Evolutionary conservation across 2,797 vertebrate species (phyloP).

Genomic region (Melanogrammus aeglefinus): DNA sequence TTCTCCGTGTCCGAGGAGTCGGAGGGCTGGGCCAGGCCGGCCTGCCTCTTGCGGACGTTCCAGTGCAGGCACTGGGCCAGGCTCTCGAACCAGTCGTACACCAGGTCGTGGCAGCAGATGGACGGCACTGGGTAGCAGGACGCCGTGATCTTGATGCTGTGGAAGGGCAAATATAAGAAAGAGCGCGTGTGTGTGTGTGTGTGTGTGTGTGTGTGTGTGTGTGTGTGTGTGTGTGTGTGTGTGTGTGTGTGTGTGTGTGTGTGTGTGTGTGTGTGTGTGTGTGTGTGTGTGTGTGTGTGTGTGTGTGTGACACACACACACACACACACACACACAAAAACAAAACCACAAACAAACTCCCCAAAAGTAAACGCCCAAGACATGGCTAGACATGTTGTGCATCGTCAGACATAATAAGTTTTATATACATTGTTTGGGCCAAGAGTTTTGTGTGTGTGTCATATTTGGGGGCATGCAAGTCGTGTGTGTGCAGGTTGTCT

Average conservation of each 20-base stretch:
- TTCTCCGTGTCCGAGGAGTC: conserved; percentile 77
- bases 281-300: neutral
- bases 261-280: too few relatives aligned
- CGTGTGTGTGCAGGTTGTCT: neutral
- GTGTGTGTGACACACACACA: too few relatives aligned
- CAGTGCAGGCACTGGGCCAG: conserved; percentile 82
- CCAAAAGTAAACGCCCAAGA: neutral
- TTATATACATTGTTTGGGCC: too few relatives aligned
- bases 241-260: neutral
- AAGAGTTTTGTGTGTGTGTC: too few relatives aligned
- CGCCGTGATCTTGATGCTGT: conserved; percentile 80
- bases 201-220: neutral
- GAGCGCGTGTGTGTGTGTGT: neutral
- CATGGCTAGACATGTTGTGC: neutral
- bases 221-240: too few relatives aligned
- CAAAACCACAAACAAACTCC: too few relatives aligned
- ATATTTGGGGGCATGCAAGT: too few relatives aligned
- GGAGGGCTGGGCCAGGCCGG: conserved; percentile 64
- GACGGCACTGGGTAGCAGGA: conserved; percentile 81
- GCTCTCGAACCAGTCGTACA: conserved; percentile 84
- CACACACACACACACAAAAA: too few relatives aligned
- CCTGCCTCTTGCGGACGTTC: conserved; percentile 81
- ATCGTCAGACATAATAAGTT: neutral
- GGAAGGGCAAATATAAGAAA: neutral
- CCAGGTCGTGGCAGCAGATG: conserved; percentile 80